These are phyloP conservation scores for Acanthurus leucopareius DNA, from an alignment of 2,797 vertebrate genomes.

Conservation along the genomic window DNA sequence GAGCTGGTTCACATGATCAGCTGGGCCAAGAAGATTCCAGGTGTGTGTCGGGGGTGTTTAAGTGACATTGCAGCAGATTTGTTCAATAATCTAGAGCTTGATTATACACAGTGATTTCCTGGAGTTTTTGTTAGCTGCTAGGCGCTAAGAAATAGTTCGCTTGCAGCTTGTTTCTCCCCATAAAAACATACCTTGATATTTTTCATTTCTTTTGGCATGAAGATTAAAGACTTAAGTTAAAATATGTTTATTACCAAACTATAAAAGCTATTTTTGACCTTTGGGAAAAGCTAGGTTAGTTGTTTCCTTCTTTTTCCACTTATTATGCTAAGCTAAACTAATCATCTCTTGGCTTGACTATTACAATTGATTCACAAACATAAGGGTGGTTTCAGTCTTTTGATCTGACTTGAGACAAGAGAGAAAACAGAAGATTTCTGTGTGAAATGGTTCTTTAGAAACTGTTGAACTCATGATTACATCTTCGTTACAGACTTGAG, in stretches of 20 bases:
- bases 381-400: not conserved
- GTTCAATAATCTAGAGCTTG: no score
- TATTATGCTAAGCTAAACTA: not conserved
- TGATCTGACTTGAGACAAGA: not conserved
- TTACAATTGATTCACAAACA: no score
- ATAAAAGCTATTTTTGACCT: not conserved
- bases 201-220: not conserved
- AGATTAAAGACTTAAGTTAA: not conserved
- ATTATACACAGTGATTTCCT: no score
- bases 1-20: slow-evolving; percentile 98
- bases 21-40: slow-evolving; percentile 99
- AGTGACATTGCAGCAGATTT: no score
- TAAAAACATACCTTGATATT: no score
- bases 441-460: not conserved
- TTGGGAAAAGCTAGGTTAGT: not conserved
- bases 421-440: not conserved
- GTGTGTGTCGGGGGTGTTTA: slow-evolving; percentile 71
- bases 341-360: not conserved
- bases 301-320: not conserved
- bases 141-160: no score
- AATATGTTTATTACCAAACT: not conserved
- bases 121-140: not conserved
- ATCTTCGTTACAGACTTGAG: no score
- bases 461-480: not conserved
- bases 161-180: no score